Evolutionary conservation across 2,888 invertebrate genomes (phyloP), one percentile per base, ranked within the genome.

Genomic region (Dascillus cervinus): DNA sequence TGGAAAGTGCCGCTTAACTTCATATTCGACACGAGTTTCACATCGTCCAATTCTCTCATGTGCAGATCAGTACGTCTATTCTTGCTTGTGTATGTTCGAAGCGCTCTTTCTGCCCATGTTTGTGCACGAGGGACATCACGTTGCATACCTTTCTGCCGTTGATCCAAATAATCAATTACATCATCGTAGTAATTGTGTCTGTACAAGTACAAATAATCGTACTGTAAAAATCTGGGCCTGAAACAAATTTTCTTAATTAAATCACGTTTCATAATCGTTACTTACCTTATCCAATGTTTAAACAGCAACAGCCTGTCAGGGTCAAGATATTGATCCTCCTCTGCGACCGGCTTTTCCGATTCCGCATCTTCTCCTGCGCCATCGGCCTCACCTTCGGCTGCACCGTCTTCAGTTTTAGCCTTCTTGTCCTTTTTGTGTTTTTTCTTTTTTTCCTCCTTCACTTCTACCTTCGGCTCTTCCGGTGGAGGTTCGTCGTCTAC

Each of bases 131-230:
- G 89, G 37, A 73, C 70, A 48, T 87, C 87, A 26, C 80, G 73
- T 11, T 54, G 34, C 12, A 65, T 41, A 1, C 88, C 88, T 45
- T 71, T 71, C 63, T 79, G 75, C 49, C 83, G 74, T 56, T 80
- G 77, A 62, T 89, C 82, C 65, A 89, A 64, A 66, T 82, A 89
- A 55, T 81, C 79, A 62, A 89, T 84, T 38, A 85, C 79, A 58
- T 88, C 87, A 58, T 87, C 79, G 65, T 88, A 89, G 62, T 89
- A 89, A 66, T 84, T 87, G 64, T 79, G 77, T 66, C 82, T 77
- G 68, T 88, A 89, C 62, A 87, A 80, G 67, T 82, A 83, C 62
- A 86, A 70, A 62, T 87, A 88, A 57, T 72, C 77, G 69, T 89
- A 89, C 58, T 84, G 83, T 22, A 84, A 75, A 66, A 81, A 80